Evolutionary conservation across 2,113 vertebrate species (phyloP).

Genomic region (Pachypanchax playfairii): DNA sequence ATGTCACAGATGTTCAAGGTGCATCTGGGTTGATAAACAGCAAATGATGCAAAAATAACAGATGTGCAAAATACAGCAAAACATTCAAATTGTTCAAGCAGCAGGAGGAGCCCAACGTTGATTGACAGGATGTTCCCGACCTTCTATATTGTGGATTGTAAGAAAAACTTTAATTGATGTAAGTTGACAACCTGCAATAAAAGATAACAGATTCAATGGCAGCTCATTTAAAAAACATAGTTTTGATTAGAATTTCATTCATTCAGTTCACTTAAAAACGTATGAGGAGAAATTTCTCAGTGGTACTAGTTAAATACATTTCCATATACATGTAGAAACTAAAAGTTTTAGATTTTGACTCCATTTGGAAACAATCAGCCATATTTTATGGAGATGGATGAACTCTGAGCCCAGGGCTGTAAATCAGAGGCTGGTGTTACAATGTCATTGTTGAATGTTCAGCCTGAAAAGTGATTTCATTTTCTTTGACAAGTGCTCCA

Average conservation of each 20-base stretch:
- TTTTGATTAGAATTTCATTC: too few species aligned
- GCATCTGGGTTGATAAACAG: constrained; percentile 8
- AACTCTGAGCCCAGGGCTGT: constrained; percentile 50
- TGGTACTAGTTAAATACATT: too few species aligned
- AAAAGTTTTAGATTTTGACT: too few species aligned
- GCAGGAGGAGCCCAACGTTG: background rate
- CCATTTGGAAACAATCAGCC: background rate
- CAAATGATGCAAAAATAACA: constrained; percentile 50
- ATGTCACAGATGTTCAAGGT: constrained; percentile 58
- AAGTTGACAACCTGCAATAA: too few species aligned
- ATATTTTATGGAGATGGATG: constrained; percentile 27
- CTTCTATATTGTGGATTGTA: too few species aligned
- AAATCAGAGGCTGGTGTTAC: constrained; percentile 40
- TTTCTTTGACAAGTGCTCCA: background rate
- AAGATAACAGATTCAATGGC: background rate
- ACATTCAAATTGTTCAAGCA: background rate
- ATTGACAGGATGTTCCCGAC: background rate
- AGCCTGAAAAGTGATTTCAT: background rate
- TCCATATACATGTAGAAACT: background rate
- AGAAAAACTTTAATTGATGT: too few species aligned
- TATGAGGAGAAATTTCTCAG: background rate
- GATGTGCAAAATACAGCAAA: constrained; percentile 41
- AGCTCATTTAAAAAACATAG: background rate
- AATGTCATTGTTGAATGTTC: constrained; percentile 1
- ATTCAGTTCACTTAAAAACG: too few species aligned